These are phyloP conservation scores for Oryzias javanicus DNA, from an alignment of 2,113 vertebrate species.

Conservation along the genomic window DNA sequence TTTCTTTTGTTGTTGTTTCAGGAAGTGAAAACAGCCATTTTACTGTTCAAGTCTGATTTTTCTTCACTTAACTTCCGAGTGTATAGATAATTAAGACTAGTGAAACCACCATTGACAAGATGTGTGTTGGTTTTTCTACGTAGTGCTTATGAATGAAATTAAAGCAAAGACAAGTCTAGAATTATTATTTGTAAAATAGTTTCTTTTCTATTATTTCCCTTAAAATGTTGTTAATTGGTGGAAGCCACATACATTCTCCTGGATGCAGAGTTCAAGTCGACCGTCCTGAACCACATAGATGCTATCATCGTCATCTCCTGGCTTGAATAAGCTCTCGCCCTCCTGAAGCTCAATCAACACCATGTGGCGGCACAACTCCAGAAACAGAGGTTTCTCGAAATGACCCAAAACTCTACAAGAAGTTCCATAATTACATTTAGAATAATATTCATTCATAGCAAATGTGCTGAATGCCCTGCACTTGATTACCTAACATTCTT, in stretches of 20 bases:
- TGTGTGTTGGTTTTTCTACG: too few species aligned
- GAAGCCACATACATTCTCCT: constrained; percentile 80
- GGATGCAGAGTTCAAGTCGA: constrained; percentile 88
- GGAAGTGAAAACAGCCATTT: too few species aligned
- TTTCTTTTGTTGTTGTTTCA: too few species aligned
- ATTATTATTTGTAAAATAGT: neutral
- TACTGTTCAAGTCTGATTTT: too few species aligned
- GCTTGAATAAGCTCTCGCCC: constrained; percentile 88
- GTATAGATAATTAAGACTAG: too few species aligned
- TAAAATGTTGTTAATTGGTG: neutral
- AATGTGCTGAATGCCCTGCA: neutral
- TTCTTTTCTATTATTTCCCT: neutral
- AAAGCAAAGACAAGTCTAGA: too few species aligned
- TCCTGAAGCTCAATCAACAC: constrained; percentile 91
- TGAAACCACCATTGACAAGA: too few species aligned
- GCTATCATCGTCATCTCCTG: constrained; percentile 89
- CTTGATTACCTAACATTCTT: constrained; percentile 87
- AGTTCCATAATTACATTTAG: constrained; percentile 6
- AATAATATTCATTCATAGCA: neutral
- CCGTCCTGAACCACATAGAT: constrained; percentile 96
- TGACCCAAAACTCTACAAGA: constrained; percentile 89
- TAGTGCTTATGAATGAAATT: too few species aligned
- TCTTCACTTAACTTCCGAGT: too few species aligned
- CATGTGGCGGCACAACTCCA: constrained; percentile 97
- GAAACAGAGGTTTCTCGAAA: constrained; percentile 96